Conservation (phyloP, 1,140 invertebrate genomes). For the Bombus affinis region DNA sequence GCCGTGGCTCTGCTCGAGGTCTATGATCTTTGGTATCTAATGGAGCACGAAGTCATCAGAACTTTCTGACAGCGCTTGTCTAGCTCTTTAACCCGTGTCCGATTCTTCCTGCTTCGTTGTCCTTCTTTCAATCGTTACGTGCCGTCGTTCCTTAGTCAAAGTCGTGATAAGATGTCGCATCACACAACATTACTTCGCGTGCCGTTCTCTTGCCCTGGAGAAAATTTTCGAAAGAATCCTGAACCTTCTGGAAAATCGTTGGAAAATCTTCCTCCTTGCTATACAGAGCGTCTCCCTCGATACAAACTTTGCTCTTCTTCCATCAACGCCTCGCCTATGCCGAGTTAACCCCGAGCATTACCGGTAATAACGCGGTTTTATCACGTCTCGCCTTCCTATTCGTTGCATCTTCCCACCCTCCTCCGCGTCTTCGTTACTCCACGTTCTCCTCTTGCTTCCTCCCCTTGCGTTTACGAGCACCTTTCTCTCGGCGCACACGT, state of each 20-base stretch:
- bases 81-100: neutral
- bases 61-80: constrained; percentile 48
- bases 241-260: too few species aligned
- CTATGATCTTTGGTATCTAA: constrained; percentile 68
- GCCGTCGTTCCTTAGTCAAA: too few species aligned
- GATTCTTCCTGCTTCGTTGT: neutral
- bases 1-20: constrained; percentile 30
- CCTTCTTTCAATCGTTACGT: neutral
- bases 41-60: constrained; percentile 65
- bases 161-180: neutral
- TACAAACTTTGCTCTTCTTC: constrained; percentile 25
- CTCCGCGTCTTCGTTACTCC: neutral
- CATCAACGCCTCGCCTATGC: constrained; percentile 53
- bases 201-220: too few species aligned
- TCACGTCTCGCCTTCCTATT: constrained; percentile 46
- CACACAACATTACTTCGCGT: too few species aligned
- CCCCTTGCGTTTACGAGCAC: neutral
- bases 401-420: constrained; percentile 18
- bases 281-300: neutral
- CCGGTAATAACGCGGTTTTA: constrained; percentile 58
- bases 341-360: constrained; percentile 58
- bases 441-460: neutral
- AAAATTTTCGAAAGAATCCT: too few species aligned
- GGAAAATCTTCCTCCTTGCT: too few species aligned
- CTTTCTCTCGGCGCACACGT: constrained; percentile 21